Evolutionary conservation across 2,113 vertebrate species (phyloP), one percentile per base, ranked within the genome.

Genomic region (Solea solea): DNA sequence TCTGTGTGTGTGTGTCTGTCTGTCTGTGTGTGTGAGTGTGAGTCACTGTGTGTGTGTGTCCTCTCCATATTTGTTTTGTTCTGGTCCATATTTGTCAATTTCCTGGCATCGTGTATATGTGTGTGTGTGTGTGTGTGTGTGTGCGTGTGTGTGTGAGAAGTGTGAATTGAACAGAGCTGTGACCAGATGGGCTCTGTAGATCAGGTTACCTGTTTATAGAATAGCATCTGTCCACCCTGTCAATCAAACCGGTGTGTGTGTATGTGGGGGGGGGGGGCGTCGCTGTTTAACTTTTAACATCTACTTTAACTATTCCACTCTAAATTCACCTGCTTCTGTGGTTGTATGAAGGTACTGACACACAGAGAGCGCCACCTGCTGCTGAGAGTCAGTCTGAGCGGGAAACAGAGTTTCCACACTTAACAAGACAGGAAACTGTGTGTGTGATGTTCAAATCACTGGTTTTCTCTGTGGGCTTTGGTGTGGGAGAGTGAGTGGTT

Each of bases 121-220:
- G 16, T 73, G 10, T 21, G 39, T 71, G 34, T 69, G 63, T 82
- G 59, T 70, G 45, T 76, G 53, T 76, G 94, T 93, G 92, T 89
- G 88, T 91, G 91, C 93, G 93, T 89, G 90, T 91, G 94, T 90
- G 90, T 94, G 93, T 88, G 91, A 89, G 88, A 96, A 95, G 97
- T 98, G 97, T 96, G 96, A 98, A 96, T 96, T 97, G 95, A 97
- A 96, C 94, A 95, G 94, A 94, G 95, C 95, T 95, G 93, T 90
- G 94, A 97, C 95, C 97, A 99, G 97, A 99, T 99, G 97, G 97
- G 95, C 94, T 95, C 95, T 93, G 93, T 94, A 96, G 95, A 97
- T 99, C 97, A 94, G 95, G 95, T 99, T 98, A 97, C 97, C 96
- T 97, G 96, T 95, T 89, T 97, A 96, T 94, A 96, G 95, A 93